Conservation (phyloP, 2,888 invertebrate species). For the Polydrusus cervinus region DNA sequence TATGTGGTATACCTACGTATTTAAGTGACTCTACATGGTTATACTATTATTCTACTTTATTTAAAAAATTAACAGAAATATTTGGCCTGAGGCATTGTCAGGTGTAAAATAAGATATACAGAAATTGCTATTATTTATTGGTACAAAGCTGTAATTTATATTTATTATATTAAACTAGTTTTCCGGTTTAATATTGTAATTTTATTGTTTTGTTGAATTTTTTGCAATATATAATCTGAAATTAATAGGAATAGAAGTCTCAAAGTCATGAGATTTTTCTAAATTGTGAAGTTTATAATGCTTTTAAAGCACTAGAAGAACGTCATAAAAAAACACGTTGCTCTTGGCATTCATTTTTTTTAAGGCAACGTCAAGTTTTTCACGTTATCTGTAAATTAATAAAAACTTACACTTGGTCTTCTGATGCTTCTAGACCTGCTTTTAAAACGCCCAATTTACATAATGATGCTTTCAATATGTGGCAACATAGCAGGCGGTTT, state of each 20-base stretch:
- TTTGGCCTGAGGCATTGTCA: background rate
- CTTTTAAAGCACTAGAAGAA: too few relatives aligned
- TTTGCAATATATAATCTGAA: background rate
- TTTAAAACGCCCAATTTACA: too few relatives aligned
- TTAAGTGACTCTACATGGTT: slow-evolving; percentile 38
- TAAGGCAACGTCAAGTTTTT: too few relatives aligned
- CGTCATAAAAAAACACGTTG: too few relatives aligned
- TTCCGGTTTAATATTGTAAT: slow-evolving; percentile 3
- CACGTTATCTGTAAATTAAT: too few relatives aligned
- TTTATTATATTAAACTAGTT: slow-evolving; percentile 26
- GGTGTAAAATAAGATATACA: slow-evolving; percentile 21
- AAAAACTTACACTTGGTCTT: too few relatives aligned
- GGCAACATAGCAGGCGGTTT: too few relatives aligned
- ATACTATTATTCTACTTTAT: slow-evolving; percentile 38
- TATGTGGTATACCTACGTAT: slow-evolving; percentile 9
- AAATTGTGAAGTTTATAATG: slow-evolving; percentile 11
- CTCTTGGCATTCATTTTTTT: too few relatives aligned
- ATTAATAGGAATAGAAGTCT: slow-evolving; percentile 15
- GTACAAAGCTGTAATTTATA: slow-evolving; percentile 24
- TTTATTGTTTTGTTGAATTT: slow-evolving; percentile 27
- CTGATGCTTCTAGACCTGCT: too few relatives aligned
- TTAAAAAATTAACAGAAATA: background rate
- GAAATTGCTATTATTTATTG: slow-evolving; percentile 26
- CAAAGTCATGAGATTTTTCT: slow-evolving; percentile 10
- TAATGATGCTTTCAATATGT: too few relatives aligned